Percentiles rank a stretch among this genome's conserved stretches.
Evolutionary conservation across 30 jellyfish, hydroid and myxozoan genomes (phyloP).

Genomic region (Aurelia coerulea): DNA sequence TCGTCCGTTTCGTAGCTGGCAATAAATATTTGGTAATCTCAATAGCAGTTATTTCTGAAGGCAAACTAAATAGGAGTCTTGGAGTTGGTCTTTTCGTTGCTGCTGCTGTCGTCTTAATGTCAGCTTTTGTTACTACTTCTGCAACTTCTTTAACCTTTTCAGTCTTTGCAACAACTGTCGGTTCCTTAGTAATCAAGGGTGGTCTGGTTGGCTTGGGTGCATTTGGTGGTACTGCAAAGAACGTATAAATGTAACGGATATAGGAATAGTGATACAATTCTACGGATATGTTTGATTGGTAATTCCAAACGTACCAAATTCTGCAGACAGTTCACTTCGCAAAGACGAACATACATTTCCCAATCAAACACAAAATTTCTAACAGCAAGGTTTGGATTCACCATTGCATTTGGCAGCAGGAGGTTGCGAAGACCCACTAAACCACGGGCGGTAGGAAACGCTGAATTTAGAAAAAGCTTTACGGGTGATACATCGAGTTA

Average conservation of each 20-base stretch:
- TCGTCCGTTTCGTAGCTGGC: slow-evolving; percentile 8
- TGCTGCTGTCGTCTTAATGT: neutral
- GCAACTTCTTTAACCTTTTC: slow-evolving; percentile 2
- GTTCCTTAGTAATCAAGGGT: slow-evolving; percentile 6
- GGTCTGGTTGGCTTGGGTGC: slow-evolving; percentile 67
- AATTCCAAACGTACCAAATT: no score
- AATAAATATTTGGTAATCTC: neutral
- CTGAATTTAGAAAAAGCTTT: no score
- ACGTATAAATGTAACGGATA: neutral
- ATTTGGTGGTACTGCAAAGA: slow-evolving; percentile 36
- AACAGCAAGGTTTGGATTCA: no score
- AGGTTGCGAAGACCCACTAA: no score
- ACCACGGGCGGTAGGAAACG: no score
- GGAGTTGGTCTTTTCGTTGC: slow-evolving; percentile 42
- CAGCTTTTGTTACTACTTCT: neutral
- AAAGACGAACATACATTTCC: no score
- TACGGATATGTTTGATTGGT: no score
- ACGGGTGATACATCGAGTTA: no score
- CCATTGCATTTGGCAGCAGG: no score
- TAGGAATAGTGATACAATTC: no score
- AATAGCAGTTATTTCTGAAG: slow-evolving; percentile 23
- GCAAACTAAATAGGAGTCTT: slow-evolving; percentile 36
- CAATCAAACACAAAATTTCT: no score
- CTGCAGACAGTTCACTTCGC: no score
- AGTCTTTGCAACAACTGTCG: neutral